These are phyloP conservation scores for Anser brachyrhynchus DNA, from an alignment of 2,113 vertebrate species.

Conservation along the genomic window DNA sequence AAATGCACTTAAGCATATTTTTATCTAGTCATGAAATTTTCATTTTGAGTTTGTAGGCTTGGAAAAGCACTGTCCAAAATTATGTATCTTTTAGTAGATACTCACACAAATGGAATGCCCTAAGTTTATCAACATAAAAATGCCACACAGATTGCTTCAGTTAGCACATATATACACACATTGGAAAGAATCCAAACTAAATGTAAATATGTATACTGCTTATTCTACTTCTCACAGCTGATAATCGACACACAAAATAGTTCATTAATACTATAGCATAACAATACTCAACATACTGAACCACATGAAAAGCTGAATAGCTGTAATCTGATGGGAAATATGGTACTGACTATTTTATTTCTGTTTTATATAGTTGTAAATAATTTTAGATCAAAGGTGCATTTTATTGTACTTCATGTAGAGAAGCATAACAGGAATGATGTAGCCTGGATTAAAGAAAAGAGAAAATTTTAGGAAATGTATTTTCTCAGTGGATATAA, in stretches of 20 bases:
- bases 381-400: background rate
- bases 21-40: background rate
- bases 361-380: background rate
- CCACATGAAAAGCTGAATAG: background rate
- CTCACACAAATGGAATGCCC: background rate
- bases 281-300: background rate
- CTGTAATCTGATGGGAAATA: background rate
- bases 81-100: background rate
- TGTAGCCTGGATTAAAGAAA: background rate
- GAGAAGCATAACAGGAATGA: background rate
- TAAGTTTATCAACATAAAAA: background rate
- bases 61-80: background rate
- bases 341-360: background rate
- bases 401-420: background rate
- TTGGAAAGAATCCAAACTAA: background rate
- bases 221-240: background rate
- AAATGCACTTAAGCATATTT: background rate
- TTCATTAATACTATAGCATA: background rate
- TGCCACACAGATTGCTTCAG: background rate
- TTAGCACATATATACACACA: background rate
- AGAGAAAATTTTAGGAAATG: background rate
- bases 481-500: background rate
- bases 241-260: background rate
- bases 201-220: background rate
- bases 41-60: background rate